Evolutionary conservation across 2,797 vertebrate genomes (phyloP), one percentile per base, ranked within the genome.

Genomic region (Sciurus vulgaris): DNA sequence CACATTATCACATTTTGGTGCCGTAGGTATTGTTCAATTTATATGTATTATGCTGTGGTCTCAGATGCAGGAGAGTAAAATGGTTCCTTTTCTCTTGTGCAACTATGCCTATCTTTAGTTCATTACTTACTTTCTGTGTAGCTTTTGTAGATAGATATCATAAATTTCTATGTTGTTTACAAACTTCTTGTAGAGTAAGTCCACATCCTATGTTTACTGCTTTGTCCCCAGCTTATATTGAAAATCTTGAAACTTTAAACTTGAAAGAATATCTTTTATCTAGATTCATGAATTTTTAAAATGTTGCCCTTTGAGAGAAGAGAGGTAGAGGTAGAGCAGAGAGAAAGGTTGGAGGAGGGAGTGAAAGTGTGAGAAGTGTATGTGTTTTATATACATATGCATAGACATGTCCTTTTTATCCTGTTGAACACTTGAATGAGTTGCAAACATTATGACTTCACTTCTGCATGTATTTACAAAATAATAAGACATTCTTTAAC

Each of bases 401-500:
- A 83, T 51, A 73, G 3, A 5, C 1, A 22, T 28, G 26, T 5
- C 35, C 24, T 70, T 76, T 70, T 35, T 17, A 14, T 20, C 13
- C 41, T 44, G 6, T 14, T 69, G 13, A 76, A n/a, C 1, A 41
- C 33, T 79, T 33, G 90, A 93, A 93, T 84, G 84, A 79, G 81
- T 76, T 59, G 6, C 61, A 94, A 70, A 28, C 5, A 72, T 33
- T 17, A n/a, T 38, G 5, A 74, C 63, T 90, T 90, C 4, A 22
- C 18, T 81, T 72, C 24, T 67, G 10, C 24, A 77, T 47, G 10
- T 15, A 67, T 78, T 17, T 59, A 20, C 28, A 79, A 63, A 91
- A 5, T 44, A 85, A 69, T 6, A 56, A 14, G 3, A 65, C 0
- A 30, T 65, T 93, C 7, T 18, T 8, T 10, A 63, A 41, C 30